A percentile compares a stretch with the other conserved stretches of the same genome.
Evolutionary conservation across 2,888 invertebrate species (phyloP).

Genomic region (Hemithea aestivaria): DNA sequence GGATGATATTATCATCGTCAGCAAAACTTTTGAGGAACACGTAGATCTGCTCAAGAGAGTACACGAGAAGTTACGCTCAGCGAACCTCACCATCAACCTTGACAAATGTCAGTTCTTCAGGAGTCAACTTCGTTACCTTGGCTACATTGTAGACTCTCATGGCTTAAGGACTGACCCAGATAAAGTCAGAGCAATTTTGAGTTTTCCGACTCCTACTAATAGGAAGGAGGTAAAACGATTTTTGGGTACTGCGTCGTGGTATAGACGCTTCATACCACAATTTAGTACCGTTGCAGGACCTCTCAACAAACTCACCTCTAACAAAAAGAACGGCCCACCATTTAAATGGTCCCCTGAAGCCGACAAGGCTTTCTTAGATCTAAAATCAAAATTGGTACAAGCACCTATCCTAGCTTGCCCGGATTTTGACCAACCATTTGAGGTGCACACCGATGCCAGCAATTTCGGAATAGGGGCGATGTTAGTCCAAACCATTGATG

Average conservation of each 20-base stretch:
- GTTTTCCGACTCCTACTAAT: constrained; percentile 5
- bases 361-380: not conserved
- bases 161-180: constrained; percentile 19
- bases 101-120: constrained; percentile 24
- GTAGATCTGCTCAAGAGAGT: not conserved
- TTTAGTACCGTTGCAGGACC: constrained; percentile 30
- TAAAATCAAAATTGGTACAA: not conserved
- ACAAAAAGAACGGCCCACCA: not conserved
- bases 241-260: constrained; percentile 27
- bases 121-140: constrained; percentile 19
- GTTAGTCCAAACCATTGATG: not conserved
- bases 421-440: no score
- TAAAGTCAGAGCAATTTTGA: constrained; percentile 9
- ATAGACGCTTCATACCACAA: constrained; percentile 26
- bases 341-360: not conserved
- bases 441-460: not conserved
- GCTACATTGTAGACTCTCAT: constrained; percentile 22
- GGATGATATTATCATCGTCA: not conserved
- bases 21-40: not conserved
- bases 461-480: not conserved
- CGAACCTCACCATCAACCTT: constrained; percentile 15
- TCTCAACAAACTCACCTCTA: constrained; percentile 14
- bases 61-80: not conserved
- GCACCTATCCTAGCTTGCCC: not conserved
- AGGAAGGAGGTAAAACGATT: constrained; percentile 4